Evolutionary conservation across 2,797 vertebrate species (phyloP).

Genomic region (Trematomus bernacchii): DNA sequence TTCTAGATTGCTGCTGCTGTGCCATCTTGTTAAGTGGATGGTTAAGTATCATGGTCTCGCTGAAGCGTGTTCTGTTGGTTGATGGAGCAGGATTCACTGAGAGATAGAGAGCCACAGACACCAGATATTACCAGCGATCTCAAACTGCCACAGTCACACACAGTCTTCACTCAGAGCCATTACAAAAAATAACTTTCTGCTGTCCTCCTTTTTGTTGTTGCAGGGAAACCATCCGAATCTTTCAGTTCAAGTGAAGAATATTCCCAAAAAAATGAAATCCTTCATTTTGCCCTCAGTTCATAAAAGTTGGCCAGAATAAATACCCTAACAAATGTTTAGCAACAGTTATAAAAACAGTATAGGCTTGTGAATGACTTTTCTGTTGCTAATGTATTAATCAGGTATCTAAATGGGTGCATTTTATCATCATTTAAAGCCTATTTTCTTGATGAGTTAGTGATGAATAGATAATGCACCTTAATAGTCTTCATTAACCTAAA

Average conservation of each 20-base stretch:
- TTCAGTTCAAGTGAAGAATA: background rate
- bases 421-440: constrained; percentile 21
- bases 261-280: background rate
- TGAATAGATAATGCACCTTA: constrained; percentile 27
- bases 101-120: constrained; percentile 43
- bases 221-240: background rate
- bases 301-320: background rate
- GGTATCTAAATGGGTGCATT: constrained; percentile 10
- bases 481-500: constrained; percentile 27
- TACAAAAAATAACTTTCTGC: constrained; percentile 13
- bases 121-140: constrained; percentile 49
- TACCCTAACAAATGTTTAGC: background rate
- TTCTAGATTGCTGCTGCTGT: constrained; percentile 63
- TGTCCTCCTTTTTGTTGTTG: background rate
- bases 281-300: background rate
- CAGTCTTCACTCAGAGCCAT: constrained; percentile 6
- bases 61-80: constrained; percentile 60
- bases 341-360: constrained; percentile 2
- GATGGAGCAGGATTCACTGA: constrained; percentile 56
- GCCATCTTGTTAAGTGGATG: constrained; percentile 73
- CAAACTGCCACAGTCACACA: constrained; percentile 5
- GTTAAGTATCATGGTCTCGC: constrained; percentile 62
- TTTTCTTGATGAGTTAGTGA: constrained; percentile 22
- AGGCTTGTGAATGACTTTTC: background rate
- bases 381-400: constrained; percentile 1